Conservation (phyloP, 1,140 invertebrate genomes). For the Bombus ignitus region DNA sequence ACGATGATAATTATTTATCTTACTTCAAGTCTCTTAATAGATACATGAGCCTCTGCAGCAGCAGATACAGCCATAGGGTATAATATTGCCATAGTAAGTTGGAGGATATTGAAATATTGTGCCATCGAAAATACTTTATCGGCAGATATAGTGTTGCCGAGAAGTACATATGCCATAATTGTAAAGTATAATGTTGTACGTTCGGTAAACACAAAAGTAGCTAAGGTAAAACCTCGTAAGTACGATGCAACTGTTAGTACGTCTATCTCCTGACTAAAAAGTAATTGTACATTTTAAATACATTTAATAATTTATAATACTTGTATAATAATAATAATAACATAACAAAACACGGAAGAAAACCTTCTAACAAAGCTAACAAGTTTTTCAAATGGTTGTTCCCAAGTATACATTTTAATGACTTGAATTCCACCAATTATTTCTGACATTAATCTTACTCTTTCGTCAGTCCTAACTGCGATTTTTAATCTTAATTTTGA, state of each 20-base stretch:
- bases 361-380: conserved; percentile 84
- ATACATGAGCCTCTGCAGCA: conserved; percentile 85
- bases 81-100: conserved; percentile 88
- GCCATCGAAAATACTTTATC: conserved; percentile 89
- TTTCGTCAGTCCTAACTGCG: conserved; percentile 88
- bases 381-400: conserved; percentile 88
- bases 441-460: conserved; percentile 93
- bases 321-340: not conserved
- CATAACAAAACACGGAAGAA: not conserved
- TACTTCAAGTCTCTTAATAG: conserved; percentile 86
- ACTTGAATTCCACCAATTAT: conserved; percentile 90
- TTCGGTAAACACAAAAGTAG: conserved; percentile 87
- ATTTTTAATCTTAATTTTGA: conserved; percentile 86
- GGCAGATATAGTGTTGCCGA: conserved; percentile 85
- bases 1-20: not conserved
- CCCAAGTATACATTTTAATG: conserved; percentile 94
- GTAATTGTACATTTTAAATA: conserved; percentile 5
- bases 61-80: conserved; percentile 86
- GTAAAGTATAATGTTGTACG: conserved; percentile 88
- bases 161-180: conserved; percentile 86
- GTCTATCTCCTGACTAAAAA: conserved; percentile 86
- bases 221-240: conserved; percentile 87
- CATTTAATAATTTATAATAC: not conserved
- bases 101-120: conserved; percentile 89
- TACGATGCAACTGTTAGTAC: conserved; percentile 87